Base-by-base conservation (phyloP, 2,888 invertebrate genomes). In the Chirona hameri region DNA sequence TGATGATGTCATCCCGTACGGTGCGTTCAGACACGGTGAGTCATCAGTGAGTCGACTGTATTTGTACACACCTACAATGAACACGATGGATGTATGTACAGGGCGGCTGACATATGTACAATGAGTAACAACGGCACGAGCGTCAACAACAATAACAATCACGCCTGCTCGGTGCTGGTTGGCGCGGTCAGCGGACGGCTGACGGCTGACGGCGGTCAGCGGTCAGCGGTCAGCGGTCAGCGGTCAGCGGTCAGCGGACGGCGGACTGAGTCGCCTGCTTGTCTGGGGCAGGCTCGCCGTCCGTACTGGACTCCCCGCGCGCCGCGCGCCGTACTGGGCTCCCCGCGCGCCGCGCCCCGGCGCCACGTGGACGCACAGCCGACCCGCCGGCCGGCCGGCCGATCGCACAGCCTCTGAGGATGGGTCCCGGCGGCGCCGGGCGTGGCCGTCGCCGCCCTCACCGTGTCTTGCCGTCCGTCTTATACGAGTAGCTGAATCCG, bases 31-130 rank as follows among this genome's bases (percentile, higher is more conserved):
- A 52, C 52, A 12, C 52, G 52, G 1, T 52, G 52, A 18, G 18
- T 52, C 52, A 18, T 52, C 52, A 15, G 18, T 52, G 52, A 52
- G 52, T 52, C 15, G 52, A 52, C 52, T 52, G 5, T 52, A 52
- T 52, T 52, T 52, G 52, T 52, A 52, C 52, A 52, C n/a, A 21
- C 18, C n/a, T 39, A 39, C 15, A 31, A 76, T 76, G 76, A 46
- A 76, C 76, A 76, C 76, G 46, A 76, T 76, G 76, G 46, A 24
- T 76, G 46, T 76, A 76, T 76, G 18, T 76, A 76, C 76, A 76
- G 21, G 39, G 76, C 76, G 76, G 18, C 76, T 57, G 76, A 18
- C 39, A 39, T 76, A 76, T 76, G 76, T 76, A 76, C 76, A 76
- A 76, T 76, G 76, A 76, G 46, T 76, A 76, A 76, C 76, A 76